Conservation (phyloP, 35 echinoderm and acorn worm genomes). For the Patiria miniata region DNA sequence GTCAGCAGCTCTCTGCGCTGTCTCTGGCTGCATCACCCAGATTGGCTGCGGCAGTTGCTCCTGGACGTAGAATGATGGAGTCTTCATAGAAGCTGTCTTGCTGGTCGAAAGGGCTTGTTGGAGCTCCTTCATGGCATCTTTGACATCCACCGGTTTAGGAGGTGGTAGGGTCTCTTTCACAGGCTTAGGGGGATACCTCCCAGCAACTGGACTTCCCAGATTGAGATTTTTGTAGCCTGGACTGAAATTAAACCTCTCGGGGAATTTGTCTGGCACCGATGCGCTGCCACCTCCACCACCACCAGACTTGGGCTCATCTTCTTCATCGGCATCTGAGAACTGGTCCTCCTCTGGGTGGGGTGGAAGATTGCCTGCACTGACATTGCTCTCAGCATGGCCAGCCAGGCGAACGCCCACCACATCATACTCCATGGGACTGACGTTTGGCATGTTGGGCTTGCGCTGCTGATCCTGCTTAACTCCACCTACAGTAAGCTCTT, state of each 20-base stretch:
- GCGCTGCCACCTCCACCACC: constrained; percentile 20
- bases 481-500: constrained; percentile 22
- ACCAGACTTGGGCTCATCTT: constrained; percentile 48
- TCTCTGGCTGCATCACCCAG: constrained; percentile 84
- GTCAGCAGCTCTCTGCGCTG: constrained; percentile 71
- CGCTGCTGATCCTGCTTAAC: constrained; percentile 38
- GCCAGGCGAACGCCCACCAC: constrained; percentile 81
- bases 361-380: constrained; percentile 58
- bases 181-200: constrained; percentile 14
- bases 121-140: constrained; percentile 80
- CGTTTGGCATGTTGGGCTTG: constrained; percentile 61
- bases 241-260: constrained; percentile 21
- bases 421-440: constrained; percentile 95
- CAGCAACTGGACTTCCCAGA: constrained; percentile 38
- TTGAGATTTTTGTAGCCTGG: constrained; percentile 31
- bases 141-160: constrained; percentile 59
- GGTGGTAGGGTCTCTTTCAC: constrained; percentile 7
- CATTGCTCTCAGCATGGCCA: constrained; percentile 77
- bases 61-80: constrained; percentile 83
- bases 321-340: constrained; percentile 95
- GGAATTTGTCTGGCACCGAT: background rate
- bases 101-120: constrained; percentile 60
- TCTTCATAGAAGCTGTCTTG: constrained; percentile 77
- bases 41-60: constrained; percentile 57
- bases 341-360: constrained; percentile 84